Evolutionary conservation across 2,888 invertebrate genomes (phyloP).

Genomic region (Oxystoma pomonae): DNA sequence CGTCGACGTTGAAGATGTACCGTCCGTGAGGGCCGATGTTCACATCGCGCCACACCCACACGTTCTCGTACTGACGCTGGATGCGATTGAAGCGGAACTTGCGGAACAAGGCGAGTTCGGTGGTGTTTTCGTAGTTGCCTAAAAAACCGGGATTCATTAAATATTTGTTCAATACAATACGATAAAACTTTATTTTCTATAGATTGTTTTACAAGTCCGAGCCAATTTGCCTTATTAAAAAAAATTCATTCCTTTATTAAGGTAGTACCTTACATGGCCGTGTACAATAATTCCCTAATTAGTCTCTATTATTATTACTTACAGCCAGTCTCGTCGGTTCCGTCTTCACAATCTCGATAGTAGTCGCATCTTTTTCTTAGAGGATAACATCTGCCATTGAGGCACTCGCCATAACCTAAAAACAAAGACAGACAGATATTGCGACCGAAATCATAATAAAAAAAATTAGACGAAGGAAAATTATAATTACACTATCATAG

Average conservation of each 20-base stretch:
- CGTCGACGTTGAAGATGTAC: conserved; percentile 79
- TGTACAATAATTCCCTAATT: too few relatives aligned
- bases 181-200: conserved; percentile 10
- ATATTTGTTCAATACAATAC: conserved; percentile 8
- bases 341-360: conserved; percentile 72
- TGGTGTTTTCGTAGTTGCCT: conserved; percentile 61
- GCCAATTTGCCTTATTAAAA: too few relatives aligned
- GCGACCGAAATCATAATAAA: conserved; percentile 62
- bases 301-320: too few relatives aligned
- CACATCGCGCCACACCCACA: conserved; percentile 93
- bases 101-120: conserved; percentile 69
- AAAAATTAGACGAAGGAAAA: too few relatives aligned
- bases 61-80: conserved; percentile 88
- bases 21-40: conserved; percentile 91
- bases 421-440: too few relatives aligned
- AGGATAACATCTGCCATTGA: conserved; percentile 74
- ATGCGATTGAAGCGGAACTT: conserved; percentile 84
- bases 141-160: conserved; percentile 18
- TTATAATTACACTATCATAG: too few relatives aligned
- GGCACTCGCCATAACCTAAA: conserved; percentile 75
- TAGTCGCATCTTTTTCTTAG: conserved; percentile 72
- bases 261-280: too few relatives aligned
- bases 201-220: too few relatives aligned
- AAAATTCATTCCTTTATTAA: too few relatives aligned
- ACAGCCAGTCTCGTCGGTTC: conserved; percentile 82